Conservation (phyloP, 2,113 vertebrate species). For the Cricetomys ansorgei region DNA sequence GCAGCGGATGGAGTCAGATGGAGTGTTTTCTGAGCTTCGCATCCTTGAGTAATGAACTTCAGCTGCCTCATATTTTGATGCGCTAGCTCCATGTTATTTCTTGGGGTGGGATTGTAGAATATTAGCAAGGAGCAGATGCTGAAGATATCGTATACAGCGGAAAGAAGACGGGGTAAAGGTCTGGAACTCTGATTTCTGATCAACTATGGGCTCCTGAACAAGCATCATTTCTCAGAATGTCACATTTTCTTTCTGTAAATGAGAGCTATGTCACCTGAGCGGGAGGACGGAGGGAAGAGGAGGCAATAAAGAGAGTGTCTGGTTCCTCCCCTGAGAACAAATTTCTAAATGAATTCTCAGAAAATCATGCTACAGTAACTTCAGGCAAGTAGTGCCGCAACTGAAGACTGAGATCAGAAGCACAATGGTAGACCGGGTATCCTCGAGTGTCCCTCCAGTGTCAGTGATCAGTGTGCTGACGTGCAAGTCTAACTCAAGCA, state of each 20-base stretch:
- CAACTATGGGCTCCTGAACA: not conserved
- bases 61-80: not conserved
- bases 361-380: not conserved
- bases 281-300: not conserved
- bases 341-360: not conserved
- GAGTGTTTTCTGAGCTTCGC: not conserved
- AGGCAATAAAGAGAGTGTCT: not conserved
- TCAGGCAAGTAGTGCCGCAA: not conserved
- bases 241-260: not conserved
- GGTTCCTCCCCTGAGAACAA: not conserved
- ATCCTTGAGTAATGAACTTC: not conserved
- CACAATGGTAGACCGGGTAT: not conserved
- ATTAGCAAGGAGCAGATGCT: not conserved
- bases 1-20: not conserved
- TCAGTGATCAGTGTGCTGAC: not conserved
- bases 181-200: not conserved
- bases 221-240: not conserved
- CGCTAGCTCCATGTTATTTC: not conserved
- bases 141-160: not conserved
- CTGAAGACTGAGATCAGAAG: not conserved
- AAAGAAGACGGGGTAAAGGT: not conserved
- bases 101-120: not conserved
- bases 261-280: not conserved
- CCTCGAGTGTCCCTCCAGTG: fast-evolving
- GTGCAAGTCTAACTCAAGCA: not conserved